Evolutionary conservation across 2,888 invertebrate genomes (phyloP), one percentile per base, ranked within the genome.

Genomic region (Agrotis clavis): DNA sequence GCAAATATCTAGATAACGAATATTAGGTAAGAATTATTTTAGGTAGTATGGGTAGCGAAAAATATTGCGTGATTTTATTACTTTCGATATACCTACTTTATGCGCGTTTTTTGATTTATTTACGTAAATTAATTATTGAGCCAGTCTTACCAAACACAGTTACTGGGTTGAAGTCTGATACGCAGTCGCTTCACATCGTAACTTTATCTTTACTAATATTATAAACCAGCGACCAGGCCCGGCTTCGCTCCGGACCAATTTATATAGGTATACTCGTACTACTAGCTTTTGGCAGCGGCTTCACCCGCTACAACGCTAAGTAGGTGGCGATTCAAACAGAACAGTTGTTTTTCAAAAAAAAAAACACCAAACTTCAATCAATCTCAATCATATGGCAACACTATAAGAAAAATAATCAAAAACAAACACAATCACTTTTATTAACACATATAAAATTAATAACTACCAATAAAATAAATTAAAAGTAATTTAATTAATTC

Each of bases 1-100:
- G n/a, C 21, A 50, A 74, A 56, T 13, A 74, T 1, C 11, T 75
- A 74, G 60, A 74, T 30, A 68, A 45, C 14, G 9, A 64, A 63
- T 59, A 35, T 1, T 56, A 45, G 5, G 21, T 60, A 45, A 13
- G 13, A 35, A 25, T 25, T 66, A 14, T 21, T 57, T 13, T 51
- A 41, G n/a, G 6, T 30, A 63, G 19, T 54, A 47, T 47, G 57
- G 30, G 13, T 2, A 47, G 3, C 14, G 47, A 63, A 71, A 21
- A 30, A 50, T 56, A 48, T 19, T 45, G n/a, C 6, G 5, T 25
- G 9, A 48, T n/a, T 35, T 56, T 56, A 30, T 18, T 30, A 56
- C 3, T 50, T 30, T 11, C 1, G 25, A 35, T 47, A n/a, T 18
- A 18, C n/a, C n/a, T n/a, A n/a, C 61, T 21, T 1, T 18, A 14